Percentiles rank a stretch among this genome's conserved stretches.
Evolutionary conservation across 2,113 vertebrate species (phyloP).

Genomic region (Naja naja): DNA sequence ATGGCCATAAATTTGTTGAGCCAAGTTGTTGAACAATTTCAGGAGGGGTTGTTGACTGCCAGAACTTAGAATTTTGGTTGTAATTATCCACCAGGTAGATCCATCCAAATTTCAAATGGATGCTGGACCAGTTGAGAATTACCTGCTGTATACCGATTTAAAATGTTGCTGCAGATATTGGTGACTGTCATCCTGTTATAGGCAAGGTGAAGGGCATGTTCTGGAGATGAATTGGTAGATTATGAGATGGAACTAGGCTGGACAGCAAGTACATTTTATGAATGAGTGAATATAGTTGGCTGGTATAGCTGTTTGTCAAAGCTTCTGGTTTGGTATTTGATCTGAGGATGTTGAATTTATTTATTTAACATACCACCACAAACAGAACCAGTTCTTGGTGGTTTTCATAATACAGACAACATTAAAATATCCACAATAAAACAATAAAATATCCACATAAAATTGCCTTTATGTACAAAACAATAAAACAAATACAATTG

Average conservation of each 20-base stretch:
- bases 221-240: background rate
- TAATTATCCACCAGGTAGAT: background rate
- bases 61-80: background rate
- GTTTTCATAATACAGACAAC: background rate
- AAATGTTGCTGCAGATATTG: background rate
- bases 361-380: background rate
- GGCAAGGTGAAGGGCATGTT: background rate
- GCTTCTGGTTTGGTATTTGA: background rate
- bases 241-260: background rate
- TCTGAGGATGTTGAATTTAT: background rate
- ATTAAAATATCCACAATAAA: background rate
- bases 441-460: background rate
- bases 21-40: too few species aligned
- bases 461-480: too few species aligned
- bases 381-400: background rate
- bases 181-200: background rate
- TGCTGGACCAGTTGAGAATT: background rate
- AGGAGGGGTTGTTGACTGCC: too few species aligned
- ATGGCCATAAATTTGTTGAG: too few species aligned
- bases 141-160: background rate
- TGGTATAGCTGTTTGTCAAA: background rate
- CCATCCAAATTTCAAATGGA: background rate
- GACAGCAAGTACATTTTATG: background rate
- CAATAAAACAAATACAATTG: too few species aligned
- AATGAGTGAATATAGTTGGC: background rate